Percentiles rank a stretch among this genome's conserved stretches.
phyloP scores from a whole-genome alignment of 37 sponge, comb jelly and placozoan species.

The Hormiphora californensis region DNA sequence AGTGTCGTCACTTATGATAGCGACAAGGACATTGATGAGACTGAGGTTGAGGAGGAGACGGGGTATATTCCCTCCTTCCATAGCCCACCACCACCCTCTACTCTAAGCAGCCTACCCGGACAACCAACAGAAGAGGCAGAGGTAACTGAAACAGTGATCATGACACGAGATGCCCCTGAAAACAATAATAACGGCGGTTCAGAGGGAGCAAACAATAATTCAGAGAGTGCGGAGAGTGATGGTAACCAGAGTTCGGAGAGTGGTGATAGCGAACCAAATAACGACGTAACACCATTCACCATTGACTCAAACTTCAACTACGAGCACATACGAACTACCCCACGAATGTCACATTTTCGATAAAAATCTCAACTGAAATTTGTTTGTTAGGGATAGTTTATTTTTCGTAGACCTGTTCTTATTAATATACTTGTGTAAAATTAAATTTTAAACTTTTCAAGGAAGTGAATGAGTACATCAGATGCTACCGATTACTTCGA shows the following conservation, averaged over 20 bases:
- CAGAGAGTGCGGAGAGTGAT: background rate
- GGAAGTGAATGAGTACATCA: background rate
- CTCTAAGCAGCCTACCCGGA: no score
- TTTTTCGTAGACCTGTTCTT: no score
- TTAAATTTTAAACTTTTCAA: background rate
- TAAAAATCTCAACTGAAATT: no score
- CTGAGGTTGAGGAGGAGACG: background rate
- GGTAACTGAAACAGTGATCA: no score
- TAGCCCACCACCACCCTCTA: no score
- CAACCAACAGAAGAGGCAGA: no score
- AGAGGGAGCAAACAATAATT: background rate
- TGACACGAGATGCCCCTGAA: no score
- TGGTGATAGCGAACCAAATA: background rate
- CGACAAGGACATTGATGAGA: constrained; percentile 52
- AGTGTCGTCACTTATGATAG: background rate
- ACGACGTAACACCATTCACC: background rate
- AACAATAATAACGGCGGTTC: background rate
- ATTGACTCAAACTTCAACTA: constrained; percentile 31
- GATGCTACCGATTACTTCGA: background rate
- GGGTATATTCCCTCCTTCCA: constrained; percentile 34
- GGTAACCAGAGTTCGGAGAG: background rate
- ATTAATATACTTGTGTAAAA: no score
- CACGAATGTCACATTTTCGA: background rate
- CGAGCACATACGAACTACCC: background rate
- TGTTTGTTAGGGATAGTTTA: no score